phyloP scores from a whole-genome alignment of 2,797 vertebrate genomes.

The Otolemur crassicaudatus region DNA sequence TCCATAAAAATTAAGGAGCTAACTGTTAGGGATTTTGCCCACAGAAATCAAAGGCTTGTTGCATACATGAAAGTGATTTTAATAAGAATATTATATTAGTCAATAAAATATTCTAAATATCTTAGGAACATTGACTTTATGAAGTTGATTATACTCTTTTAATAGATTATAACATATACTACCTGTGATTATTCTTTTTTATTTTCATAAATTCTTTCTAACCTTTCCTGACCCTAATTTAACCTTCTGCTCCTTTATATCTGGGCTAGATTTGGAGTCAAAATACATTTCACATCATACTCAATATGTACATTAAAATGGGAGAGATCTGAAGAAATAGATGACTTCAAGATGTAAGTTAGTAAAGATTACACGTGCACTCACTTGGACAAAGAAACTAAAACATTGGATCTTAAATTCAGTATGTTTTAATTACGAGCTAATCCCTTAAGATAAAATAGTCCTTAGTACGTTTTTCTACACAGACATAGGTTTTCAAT shows the following conservation, averaged over 20 bases:
- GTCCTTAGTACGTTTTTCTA: background rate
- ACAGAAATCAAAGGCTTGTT: background rate
- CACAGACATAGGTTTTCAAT: background rate
- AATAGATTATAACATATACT: background rate
- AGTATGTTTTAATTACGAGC: background rate
- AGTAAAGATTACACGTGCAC: background rate
- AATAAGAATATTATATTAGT: slow-evolving; percentile 25
- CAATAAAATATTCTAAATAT: slow-evolving; percentile 42
- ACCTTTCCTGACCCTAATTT: background rate
- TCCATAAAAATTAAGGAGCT: slow-evolving; percentile 3
- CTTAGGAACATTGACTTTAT: background rate
- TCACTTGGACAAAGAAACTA: background rate
- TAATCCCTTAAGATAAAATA: background rate
- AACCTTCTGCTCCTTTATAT: background rate
- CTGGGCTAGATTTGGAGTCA: background rate
- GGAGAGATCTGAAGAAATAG: background rate
- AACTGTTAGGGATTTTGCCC: background rate
- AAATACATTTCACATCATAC: background rate
- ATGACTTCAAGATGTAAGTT: background rate
- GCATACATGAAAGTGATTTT: slow-evolving; percentile 40
- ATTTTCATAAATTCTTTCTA: slow-evolving; percentile 29
- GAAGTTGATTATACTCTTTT: slow-evolving; percentile 6
- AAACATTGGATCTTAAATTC: slow-evolving; percentile 32
- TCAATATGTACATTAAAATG: background rate
- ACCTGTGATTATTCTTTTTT: background rate